Base-by-base conservation (phyloP, 92 coral and sea anemone genomes). In the Phenganax subtilis region DNA sequence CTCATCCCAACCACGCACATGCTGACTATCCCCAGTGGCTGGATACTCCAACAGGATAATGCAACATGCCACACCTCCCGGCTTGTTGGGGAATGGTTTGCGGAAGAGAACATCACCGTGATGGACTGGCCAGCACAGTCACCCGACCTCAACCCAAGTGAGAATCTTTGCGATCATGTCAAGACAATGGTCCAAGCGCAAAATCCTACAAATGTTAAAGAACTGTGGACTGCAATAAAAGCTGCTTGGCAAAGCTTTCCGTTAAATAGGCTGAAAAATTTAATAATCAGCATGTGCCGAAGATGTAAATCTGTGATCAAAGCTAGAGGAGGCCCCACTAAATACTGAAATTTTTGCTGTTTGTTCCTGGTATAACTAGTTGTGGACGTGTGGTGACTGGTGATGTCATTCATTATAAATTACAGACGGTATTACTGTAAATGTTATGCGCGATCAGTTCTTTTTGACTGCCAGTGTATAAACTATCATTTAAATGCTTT, bases 41-140 rank as follows among this genome's bases (percentile, higher is more conserved):
- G 44, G 75, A 70, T 70, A 70, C 30, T 70, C 47, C 75, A 70
- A 15, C 75, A 70, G 47, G 75, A 70, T 29, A 29, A 70, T 29
- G 75, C 75, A 70, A 70, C 71, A 10, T 65, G 71, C 27, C 71
- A 65, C 71, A 65, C 71, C 12, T 20, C 71, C 27, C 20, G 17
- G 31, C 27, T 65, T 9, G 71, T 27, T 27, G 0, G 17, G 17
- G 12, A 65, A 27, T 70, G 75, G 75, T 70, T 70, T 31, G 15
- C 44, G 31, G 75, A 70, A 8, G 15, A 70, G 15, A 29, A 70
- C 28, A 70, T 70, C 15, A 28, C 75, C 9, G 75, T 70, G 7
- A 70, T 70, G 44, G 53, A 70, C 7, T 70, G 51, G 75, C 44
- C 75, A 7, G 31, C 75, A 31, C 75, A 70, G 51, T 70, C 31